phyloP scores from a whole-genome alignment of 2,888 invertebrate genomes.

The Meteorus colon region DNA sequence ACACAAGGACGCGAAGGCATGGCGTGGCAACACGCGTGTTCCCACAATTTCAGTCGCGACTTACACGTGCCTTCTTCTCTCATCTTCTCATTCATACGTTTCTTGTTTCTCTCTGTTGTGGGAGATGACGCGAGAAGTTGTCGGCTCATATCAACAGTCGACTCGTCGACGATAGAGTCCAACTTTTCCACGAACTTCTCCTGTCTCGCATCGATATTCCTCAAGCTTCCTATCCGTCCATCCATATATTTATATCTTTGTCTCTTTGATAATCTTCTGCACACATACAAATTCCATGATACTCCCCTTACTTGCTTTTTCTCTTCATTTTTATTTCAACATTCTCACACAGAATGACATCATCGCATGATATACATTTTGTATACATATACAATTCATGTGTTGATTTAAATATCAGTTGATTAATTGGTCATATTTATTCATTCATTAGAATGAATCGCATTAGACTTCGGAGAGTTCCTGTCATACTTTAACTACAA shows the following conservation, averaged over 20 bases:
- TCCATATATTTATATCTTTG: not conserved
- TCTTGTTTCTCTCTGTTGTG: not conserved
- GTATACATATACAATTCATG: not conserved
- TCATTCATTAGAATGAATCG: too few relatives aligned
- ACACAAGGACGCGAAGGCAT: slow-evolving; percentile 1
- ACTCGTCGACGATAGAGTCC: not conserved
- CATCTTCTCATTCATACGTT: not conserved
- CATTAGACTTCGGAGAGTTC: too few relatives aligned
- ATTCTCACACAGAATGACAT: not conserved
- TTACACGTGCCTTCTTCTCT: slow-evolving; percentile 13
- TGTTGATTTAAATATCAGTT: not conserved
- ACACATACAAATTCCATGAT: not conserved
- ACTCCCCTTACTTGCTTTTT: not conserved
- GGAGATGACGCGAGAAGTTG: not conserved
- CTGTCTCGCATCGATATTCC: not conserved
- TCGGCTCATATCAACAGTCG: slow-evolving; percentile 15
- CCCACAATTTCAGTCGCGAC: slow-evolving; percentile 26
- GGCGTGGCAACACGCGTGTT: slow-evolving; percentile 14
- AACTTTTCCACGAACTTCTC: slow-evolving; percentile 22
- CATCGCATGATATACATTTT: not conserved
- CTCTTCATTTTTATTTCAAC: not conserved
- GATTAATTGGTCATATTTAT: too few relatives aligned
- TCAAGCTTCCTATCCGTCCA: not conserved
- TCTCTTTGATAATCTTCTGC: not conserved
- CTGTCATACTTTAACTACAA: too few relatives aligned